A percentile compares a stretch with the other conserved stretches of the same genome.
Conservation (phyloP, 2,888 invertebrate genomes). For the Sycophila texana region DNA sequence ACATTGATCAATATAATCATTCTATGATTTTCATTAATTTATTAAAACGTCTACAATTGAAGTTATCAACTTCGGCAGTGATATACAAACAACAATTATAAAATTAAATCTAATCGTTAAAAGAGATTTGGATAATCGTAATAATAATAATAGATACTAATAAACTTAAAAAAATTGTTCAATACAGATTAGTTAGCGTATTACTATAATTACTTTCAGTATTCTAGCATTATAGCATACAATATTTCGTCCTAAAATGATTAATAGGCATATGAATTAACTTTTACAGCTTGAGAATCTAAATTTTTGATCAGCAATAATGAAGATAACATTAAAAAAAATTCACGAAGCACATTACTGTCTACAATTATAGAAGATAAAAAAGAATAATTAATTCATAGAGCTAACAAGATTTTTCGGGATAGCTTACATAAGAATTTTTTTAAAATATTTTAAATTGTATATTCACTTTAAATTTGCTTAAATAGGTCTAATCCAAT, state of each 20-base stretch:
- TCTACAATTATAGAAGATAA: too few species aligned
- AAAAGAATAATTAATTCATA: too few species aligned
- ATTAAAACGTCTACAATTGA: background rate
- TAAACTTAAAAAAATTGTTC: background rate
- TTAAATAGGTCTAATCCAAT: constrained; percentile 17
- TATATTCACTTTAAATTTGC: constrained; percentile 43
- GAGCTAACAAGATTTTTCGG: too few species aligned
- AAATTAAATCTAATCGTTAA: background rate
- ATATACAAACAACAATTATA: constrained; percentile 21
- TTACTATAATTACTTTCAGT: background rate
- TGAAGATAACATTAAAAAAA: too few species aligned
- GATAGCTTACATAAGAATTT: too few species aligned
- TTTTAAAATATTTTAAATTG: background rate
- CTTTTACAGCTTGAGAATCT: too few species aligned
- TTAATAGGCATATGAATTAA: too few species aligned
- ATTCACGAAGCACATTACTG: too few species aligned
- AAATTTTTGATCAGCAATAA: too few species aligned
- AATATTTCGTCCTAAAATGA: background rate
- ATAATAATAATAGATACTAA: background rate
- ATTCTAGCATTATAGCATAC: background rate
- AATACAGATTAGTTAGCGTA: background rate
- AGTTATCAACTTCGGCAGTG: constrained; percentile 29
- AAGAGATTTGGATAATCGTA: background rate
- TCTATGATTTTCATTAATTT: background rate
- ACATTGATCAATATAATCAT: constrained; percentile 2